phyloP scores from a whole-genome alignment of 2,113 vertebrate genomes.

The Hystrix cristata region DNA sequence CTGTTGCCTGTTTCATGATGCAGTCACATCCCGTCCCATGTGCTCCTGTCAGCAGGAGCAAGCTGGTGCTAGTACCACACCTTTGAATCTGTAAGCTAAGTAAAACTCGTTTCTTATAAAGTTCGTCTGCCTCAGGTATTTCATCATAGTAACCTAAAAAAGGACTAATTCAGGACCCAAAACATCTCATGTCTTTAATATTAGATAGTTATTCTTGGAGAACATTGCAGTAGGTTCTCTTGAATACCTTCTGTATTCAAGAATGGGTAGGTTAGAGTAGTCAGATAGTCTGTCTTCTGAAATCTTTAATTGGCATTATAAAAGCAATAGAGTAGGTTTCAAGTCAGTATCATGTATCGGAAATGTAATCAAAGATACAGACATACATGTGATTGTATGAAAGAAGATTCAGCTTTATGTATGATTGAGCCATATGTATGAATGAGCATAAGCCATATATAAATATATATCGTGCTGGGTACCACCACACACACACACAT shows the following conservation, averaged over 20 bases:
- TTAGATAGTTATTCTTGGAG: not conserved
- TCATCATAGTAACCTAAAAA: not conserved
- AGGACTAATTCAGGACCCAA: not conserved
- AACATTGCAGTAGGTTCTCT: not conserved
- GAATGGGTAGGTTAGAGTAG: not conserved
- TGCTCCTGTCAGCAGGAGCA: not conserved
- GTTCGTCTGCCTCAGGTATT: not conserved
- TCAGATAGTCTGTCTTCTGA: not conserved
- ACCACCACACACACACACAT: not conserved
- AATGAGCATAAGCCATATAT: not conserved
- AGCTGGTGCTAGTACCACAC: not conserved
- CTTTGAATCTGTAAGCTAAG: not conserved
- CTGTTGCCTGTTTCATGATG: not conserved
- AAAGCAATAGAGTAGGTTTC: not conserved
- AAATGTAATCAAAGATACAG: not conserved
- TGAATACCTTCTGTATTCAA: not conserved
- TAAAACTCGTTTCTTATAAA: not conserved
- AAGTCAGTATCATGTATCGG: not conserved
- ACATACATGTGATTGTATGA: not conserved
- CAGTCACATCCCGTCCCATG: too few species aligned
- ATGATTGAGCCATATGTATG: not conserved
- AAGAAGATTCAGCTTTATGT: not conserved
- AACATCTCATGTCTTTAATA: not conserved
- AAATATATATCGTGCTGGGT: not conserved
- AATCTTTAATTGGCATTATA: not conserved